Conservation (phyloP, 2,797 vertebrate genomes). For the Centropyge bicolor region DNA sequence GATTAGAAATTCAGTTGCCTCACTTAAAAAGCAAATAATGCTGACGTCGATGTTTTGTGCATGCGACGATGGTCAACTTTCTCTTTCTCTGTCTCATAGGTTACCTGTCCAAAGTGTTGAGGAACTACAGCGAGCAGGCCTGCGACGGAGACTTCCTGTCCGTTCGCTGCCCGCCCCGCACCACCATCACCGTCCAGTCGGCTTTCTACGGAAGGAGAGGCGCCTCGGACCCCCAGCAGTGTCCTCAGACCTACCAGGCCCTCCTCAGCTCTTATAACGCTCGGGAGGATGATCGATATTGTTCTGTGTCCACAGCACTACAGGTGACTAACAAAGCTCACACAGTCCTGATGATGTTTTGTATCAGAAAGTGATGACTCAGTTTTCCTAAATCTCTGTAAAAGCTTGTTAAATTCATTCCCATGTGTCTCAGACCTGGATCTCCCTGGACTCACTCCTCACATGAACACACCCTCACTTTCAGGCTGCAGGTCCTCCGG, state of each 20-base stretch:
- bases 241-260: slow-evolving; percentile 84
- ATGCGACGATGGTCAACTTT: background rate
- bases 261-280: slow-evolving; percentile 75
- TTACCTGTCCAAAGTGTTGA: slow-evolving; percentile 90
- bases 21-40: background rate
- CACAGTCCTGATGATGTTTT: background rate
- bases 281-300: slow-evolving; percentile 86
- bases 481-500: slow-evolving; percentile 15
- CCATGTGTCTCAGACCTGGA: background rate
- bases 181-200: slow-evolving; percentile 92
- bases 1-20: background rate
- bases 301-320: slow-evolving; percentile 90
- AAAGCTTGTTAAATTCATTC: background rate
- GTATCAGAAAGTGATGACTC: background rate
- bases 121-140: slow-evolving; percentile 90
- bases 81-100: slow-evolving; percentile 74
- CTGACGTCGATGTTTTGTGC: background rate
- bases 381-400: background rate
- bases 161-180: slow-evolving; percentile 89
- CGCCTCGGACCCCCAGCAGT: slow-evolving; percentile 84
- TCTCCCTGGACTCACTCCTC: background rate
- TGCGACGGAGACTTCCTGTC: slow-evolving; percentile 92
- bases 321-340: slow-evolving; percentile 81
- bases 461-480: slow-evolving; percentile 13
- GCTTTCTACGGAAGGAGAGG: slow-evolving; percentile 91